Conservation (phyloP, 2,113 vertebrate genomes). For the Turdus rufiventris region DNA sequence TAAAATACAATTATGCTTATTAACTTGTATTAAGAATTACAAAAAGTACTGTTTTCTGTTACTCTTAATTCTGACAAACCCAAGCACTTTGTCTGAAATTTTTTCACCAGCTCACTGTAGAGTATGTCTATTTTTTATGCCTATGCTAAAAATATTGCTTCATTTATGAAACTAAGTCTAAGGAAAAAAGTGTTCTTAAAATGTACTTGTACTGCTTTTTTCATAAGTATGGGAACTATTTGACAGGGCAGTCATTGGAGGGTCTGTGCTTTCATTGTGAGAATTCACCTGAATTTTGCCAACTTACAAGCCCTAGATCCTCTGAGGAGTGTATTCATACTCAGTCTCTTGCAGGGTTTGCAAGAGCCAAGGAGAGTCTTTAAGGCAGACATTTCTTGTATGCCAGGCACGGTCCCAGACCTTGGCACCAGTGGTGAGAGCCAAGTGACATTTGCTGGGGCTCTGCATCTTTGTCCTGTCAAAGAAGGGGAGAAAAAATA, state of each 20-base stretch:
- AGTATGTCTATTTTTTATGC: background rate
- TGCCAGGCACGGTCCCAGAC: background rate
- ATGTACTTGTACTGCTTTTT: background rate
- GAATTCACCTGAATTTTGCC: background rate
- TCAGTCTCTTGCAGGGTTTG: background rate
- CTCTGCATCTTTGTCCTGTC: background rate
- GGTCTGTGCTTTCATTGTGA: background rate
- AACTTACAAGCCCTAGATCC: background rate
- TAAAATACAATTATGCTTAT: background rate
- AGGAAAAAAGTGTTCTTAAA: background rate
- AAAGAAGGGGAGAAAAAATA: background rate
- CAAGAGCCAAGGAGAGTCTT: background rate
- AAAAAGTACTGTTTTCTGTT: background rate
- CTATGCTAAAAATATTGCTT: background rate
- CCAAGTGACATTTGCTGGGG: background rate
- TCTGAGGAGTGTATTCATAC: background rate
- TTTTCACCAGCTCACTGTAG: background rate
- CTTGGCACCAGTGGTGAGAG: background rate
- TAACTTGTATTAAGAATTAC: background rate
- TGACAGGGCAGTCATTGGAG: rapidly evolving
- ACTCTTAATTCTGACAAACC: background rate
- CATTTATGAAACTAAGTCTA: background rate
- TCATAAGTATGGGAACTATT: background rate
- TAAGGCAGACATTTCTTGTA: background rate
- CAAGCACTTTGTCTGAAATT: background rate